Percentiles rank a stretch among this genome's conserved stretches.
Evolutionary conservation across 2,113 vertebrate genomes (phyloP).

Genomic region (Macrotis lagotis): DNA sequence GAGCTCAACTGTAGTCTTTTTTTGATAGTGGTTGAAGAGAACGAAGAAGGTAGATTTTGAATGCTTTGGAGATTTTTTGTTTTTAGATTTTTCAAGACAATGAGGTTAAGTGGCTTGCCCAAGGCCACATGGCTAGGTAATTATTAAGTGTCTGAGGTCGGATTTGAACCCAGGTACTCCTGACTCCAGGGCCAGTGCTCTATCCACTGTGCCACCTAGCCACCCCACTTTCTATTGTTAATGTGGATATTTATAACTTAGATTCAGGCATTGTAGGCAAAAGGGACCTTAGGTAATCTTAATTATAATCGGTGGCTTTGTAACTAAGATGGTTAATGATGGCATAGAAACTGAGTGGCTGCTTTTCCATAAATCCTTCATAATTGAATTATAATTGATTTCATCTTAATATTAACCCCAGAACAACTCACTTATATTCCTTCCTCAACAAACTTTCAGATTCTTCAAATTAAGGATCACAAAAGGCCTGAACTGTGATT

Average conservation of each 20-base stretch:
- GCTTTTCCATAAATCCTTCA: background rate
- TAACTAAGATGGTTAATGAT: background rate
- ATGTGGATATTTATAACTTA: constrained; percentile 27
- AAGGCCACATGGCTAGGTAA: too few relatives aligned
- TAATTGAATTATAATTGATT: background rate
- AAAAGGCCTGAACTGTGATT: background rate
- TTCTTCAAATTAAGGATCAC: background rate
- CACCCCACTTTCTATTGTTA: background rate
- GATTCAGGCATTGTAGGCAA: background rate
- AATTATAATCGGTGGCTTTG: background rate
- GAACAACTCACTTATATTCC: background rate
- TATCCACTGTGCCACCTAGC: too few relatives aligned
- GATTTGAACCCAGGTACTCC: too few relatives aligned
- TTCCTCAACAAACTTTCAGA: background rate
- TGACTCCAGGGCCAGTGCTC: too few relatives aligned
- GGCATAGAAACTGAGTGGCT: background rate
- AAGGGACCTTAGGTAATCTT: background rate
- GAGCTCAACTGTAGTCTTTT: constrained; percentile 5
- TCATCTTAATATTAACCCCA: background rate
- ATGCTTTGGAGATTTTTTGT: constrained; percentile 22
- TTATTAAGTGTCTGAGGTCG: too few relatives aligned
- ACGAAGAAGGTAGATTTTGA: background rate
- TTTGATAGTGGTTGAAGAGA: background rate
- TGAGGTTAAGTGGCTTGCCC: too few relatives aligned
- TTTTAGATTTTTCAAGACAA: too few relatives aligned